These are phyloP conservation scores for Drosophila leontia DNA, from an alignment of 1,140 invertebrate genomes.

Conservation along the genomic window DNA sequence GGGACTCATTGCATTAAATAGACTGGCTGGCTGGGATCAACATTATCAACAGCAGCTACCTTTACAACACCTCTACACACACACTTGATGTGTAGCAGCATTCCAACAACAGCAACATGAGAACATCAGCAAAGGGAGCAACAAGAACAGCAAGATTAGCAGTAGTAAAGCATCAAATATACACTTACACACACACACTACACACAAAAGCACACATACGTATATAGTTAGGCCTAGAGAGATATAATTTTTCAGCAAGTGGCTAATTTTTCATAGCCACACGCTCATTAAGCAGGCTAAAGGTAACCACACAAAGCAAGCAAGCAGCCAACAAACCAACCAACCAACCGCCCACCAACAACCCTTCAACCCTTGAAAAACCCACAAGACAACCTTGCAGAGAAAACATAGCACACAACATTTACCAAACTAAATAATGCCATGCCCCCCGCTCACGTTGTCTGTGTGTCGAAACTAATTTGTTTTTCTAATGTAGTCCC, in stretches of 20 bases:
- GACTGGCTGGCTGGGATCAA: conserved; percentile 41
- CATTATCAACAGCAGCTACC: conserved; percentile 40
- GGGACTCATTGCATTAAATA: conserved; percentile 56
- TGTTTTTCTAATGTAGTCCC: conserved; percentile 73
- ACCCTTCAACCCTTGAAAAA: conserved; percentile 39
- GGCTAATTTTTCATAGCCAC: conserved; percentile 82
- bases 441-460: conserved; percentile 34
- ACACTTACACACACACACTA: conserved; percentile 33
- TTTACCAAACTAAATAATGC: conserved; percentile 35
- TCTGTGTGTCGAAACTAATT: conserved; percentile 67
- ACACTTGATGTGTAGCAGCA: conserved; percentile 71
- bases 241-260: conserved; percentile 74
- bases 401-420: conserved; percentile 35
- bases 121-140: conserved; percentile 19
- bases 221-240: conserved; percentile 69
- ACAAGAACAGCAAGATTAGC: conserved; percentile 14
- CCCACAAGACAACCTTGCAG: conserved; percentile 35
- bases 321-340: not conserved
- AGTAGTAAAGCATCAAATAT: conserved; percentile 50
- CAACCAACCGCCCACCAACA: conserved; percentile 49
- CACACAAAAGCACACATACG: conserved; percentile 36
- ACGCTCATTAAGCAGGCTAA: conserved; percentile 68
- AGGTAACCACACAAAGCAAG: conserved; percentile 36
- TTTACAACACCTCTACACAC: conserved; percentile 50
- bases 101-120: conserved; percentile 54